Evolutionary conservation across 2,797 vertebrate species (phyloP).

Genomic region (Oreonectes daqikongensis): DNA sequence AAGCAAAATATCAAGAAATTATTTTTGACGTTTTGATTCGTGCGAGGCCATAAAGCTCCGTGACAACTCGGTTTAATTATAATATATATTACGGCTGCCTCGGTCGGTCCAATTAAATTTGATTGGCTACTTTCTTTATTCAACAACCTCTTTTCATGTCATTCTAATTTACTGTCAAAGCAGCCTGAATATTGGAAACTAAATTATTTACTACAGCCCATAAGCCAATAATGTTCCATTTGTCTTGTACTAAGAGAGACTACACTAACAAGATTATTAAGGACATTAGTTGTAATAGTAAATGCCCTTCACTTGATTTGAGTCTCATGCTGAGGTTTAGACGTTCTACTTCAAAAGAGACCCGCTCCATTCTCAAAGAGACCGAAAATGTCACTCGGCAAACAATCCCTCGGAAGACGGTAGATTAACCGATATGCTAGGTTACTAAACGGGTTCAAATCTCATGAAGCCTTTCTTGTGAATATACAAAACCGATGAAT

Average conservation of each 20-base stretch:
- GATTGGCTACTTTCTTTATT: conserved; percentile 99
- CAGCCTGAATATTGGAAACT: conserved; percentile 92
- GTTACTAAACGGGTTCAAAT: conserved; percentile 11
- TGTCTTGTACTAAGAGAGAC: conserved; percentile 89
- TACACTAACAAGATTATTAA: conserved; percentile 97
- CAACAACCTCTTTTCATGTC: conserved; percentile 98
- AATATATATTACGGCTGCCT: conserved; percentile 95
- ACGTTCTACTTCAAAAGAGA: conserved; percentile 85
- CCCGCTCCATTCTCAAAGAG: conserved; percentile 81
- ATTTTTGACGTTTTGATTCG: conserved; percentile 93
- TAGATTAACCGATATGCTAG: not conserved
- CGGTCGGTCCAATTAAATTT: conserved; percentile 98
- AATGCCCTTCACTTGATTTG: conserved; percentile 94
- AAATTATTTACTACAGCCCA: conserved; percentile 97
- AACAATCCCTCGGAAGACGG: not conserved
- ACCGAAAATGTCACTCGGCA: conserved; percentile 53
- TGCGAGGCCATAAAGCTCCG: conserved; percentile 87
- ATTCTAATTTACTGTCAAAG: conserved; percentile 99
- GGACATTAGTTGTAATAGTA: conserved; percentile 96
- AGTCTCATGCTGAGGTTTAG: conserved; percentile 88
- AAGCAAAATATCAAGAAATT: conserved; percentile 85
- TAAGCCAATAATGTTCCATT: conserved; percentile 98
- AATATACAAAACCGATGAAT: not conserved
- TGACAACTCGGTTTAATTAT: conserved; percentile 98
- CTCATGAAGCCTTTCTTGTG: not conserved